Evolutionary conservation across 2,797 vertebrate species (phyloP).

Genomic region (Staurois parvus): DNA sequence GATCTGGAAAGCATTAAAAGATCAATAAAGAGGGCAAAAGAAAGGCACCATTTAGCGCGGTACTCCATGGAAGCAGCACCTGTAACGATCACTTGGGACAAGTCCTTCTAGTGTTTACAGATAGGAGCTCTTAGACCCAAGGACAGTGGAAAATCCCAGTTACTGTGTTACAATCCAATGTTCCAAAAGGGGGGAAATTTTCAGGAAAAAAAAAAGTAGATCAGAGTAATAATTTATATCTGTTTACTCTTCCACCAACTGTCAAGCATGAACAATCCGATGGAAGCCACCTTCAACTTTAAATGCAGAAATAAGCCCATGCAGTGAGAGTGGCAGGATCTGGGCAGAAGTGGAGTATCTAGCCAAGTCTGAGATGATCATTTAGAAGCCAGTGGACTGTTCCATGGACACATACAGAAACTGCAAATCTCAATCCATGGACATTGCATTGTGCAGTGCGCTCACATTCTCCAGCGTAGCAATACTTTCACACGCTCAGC

Average conservation of each 20-base stretch:
- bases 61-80: conserved; percentile 7
- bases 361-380: background rate
- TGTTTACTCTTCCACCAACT: conserved; percentile 44
- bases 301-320: conserved; percentile 50
- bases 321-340: conserved; percentile 33
- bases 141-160: conserved; percentile 22
- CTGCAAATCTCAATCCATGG: conserved; percentile 9
- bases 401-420: conserved; percentile 30
- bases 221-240: conserved; percentile 53
- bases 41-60: conserved; percentile 54
- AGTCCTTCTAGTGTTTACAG: conserved; percentile 21
- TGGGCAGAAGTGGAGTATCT: conserved; percentile 16
- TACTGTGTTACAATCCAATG: conserved; percentile 3
- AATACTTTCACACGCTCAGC: conserved; percentile 4
- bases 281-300: conserved; percentile 40
- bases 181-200: background rate
- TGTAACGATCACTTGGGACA: conserved; percentile 2
- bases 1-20: conserved; percentile 25
- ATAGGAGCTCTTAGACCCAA: conserved; percentile 1
- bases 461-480: conserved; percentile 32
- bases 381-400: conserved; percentile 36
- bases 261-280: conserved; percentile 56
- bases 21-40: conserved; percentile 17
- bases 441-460: conserved; percentile 26
- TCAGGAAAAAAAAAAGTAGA: conserved; percentile 33